Base-by-base conservation (phyloP, 30 jellyfish, hydroid and myxozoan genomes). In the Aurelia sp. region DNA sequence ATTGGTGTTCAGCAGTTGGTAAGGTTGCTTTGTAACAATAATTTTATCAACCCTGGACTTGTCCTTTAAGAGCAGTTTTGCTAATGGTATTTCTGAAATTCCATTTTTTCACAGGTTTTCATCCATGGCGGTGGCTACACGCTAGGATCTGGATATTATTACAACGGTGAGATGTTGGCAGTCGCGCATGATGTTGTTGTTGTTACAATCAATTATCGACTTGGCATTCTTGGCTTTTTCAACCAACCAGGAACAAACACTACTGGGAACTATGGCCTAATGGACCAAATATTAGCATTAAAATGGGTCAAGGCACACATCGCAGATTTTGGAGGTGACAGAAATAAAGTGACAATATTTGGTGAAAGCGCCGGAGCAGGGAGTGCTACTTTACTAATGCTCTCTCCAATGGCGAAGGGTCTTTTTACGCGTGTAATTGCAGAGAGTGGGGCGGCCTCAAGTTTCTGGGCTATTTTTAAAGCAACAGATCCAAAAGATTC, bases 201-300 rank as follows among this genome's bases (percentile, higher is more conserved):
- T 53, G 94, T 84, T 7, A 63, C 88, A 15, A 72, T 74, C 63
- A 74, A 73, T 82, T 84, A 84, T 76, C 88, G 94, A 33, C 79
- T 84, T 19, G 94, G 94, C 9, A 47, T 84, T 63, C 83, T 84
- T 62, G 94, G 94, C 19, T 84, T 84, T 60, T 71, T 84, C 65
- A 72, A 73, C 71, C 33, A 38, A 15, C 87, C 87, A 0, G 87
- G 81, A 9, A 84, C 94, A 41, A 51, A 40, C 13, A 22, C 41
- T 4, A 74, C 66, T 3, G 94, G 94, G 1, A 84, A 84, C 67
- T 84, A 33, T 47, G 94, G 94, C 64, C 63, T 84, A 40, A 59
- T 72, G 75, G 94, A 84, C 44, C 87, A 72, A 72, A 73, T 84
- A 53, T 5, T 7, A 50, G 94, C 94, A 35, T 68, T 84, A 27